Percentiles rank a stretch among this genome's conserved stretches.
Conservation (phyloP, 2,888 invertebrate species). For the Amblyjoppa fuscipennis region DNA sequence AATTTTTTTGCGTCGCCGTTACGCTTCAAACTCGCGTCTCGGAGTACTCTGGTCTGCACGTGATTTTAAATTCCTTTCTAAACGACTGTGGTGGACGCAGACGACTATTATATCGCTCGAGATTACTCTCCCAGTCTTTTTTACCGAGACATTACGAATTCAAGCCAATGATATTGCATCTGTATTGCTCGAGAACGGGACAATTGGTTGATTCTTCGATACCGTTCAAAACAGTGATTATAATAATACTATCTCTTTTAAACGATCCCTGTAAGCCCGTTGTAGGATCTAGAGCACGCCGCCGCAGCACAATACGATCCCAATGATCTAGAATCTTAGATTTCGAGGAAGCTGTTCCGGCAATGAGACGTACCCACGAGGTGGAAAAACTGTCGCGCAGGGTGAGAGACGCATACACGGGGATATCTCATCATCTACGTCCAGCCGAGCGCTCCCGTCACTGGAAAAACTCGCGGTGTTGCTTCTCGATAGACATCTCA, state of each 20-base stretch:
- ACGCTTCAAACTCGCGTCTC: slow-evolving; percentile 6
- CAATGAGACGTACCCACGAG: slow-evolving; percentile 40
- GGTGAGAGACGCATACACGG: slow-evolving; percentile 41
- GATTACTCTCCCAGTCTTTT: slow-evolving; percentile 8
- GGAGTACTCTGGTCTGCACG: slow-evolving; percentile 33
- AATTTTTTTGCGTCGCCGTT: slow-evolving; percentile 19
- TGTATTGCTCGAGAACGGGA: not conserved
- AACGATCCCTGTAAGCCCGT: slow-evolving; percentile 41
- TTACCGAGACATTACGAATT: slow-evolving; percentile 4
- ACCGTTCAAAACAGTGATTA: slow-evolving; percentile 4
- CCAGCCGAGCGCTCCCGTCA: slow-evolving; percentile 64
- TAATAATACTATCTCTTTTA: slow-evolving; percentile 44
- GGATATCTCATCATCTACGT: slow-evolving; percentile 66
- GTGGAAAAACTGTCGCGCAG: slow-evolving; percentile 39
- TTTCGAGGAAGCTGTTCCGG: slow-evolving; percentile 54
- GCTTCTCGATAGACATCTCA: slow-evolving; percentile 69
- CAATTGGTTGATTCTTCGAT: not conserved
- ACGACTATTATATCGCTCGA: slow-evolving; percentile 4
- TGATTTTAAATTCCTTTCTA: slow-evolving; percentile 22
- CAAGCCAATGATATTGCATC: not conserved
- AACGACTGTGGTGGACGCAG: not conserved
- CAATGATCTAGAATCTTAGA: slow-evolving; percentile 54
- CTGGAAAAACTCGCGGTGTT: slow-evolving; percentile 57
- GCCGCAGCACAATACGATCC: slow-evolving; percentile 20
- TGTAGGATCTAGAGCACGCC: slow-evolving; percentile 11